phyloP scores from a whole-genome alignment of 2,888 invertebrate genomes.

The Diloba caeruleocephala region DNA sequence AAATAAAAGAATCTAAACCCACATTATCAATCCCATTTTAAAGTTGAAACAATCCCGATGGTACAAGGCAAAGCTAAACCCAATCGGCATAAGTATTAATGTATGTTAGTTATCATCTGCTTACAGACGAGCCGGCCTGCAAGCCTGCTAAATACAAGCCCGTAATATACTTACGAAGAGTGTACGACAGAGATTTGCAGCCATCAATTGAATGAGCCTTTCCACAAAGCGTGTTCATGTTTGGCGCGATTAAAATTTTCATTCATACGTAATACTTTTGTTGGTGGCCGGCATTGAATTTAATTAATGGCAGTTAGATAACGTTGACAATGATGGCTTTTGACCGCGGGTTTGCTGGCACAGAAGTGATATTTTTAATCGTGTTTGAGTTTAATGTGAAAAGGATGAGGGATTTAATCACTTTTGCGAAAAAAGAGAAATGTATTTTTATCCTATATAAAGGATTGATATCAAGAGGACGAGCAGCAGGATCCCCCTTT shows the following conservation, averaged over 20 bases:
- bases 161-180: constrained; percentile 79
- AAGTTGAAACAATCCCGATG: constrained; percentile 9
- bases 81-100: constrained; percentile 65
- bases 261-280: constrained; percentile 65
- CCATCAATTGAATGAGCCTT: constrained; percentile 75
- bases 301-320: constrained; percentile 61
- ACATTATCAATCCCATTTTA: constrained; percentile 4
- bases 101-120: constrained; percentile 75
- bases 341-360: constrained; percentile 46
- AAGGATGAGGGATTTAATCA: constrained; percentile 9
- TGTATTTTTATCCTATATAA: no score
- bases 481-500: no score
- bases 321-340: constrained; percentile 44
- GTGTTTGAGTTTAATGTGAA: constrained; percentile 25
- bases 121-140: constrained; percentile 76
- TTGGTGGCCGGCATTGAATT: constrained; percentile 58
- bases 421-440: constrained; percentile 10
- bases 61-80: constrained; percentile 63
- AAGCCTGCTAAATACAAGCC: constrained; percentile 78
- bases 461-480: no score
- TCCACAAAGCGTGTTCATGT: constrained; percentile 61
- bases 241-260: constrained; percentile 73
- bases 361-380: constrained; percentile 50
- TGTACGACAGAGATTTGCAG: constrained; percentile 78
- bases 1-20: no score